Base-by-base conservation (phyloP, 2,113 vertebrate species). In the Micromys minutus region DNA sequence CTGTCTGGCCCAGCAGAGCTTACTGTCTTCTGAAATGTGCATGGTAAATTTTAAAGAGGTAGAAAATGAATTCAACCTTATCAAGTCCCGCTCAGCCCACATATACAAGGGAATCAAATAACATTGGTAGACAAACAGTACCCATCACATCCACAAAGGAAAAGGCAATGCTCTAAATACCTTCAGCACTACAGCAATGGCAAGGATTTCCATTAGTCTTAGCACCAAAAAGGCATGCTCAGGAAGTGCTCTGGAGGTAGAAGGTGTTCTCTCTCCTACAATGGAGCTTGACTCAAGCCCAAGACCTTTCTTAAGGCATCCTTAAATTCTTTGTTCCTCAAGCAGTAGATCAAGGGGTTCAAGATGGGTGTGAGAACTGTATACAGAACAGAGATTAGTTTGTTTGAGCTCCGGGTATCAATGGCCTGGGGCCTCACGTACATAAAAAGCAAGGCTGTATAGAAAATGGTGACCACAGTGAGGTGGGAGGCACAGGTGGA, bases 341-440 rank as follows among this genome's bases (percentile, higher is more conserved):
- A 91, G 21, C 97, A 98, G 65, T 98, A 98, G 79, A 98, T 98
- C 36, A 98, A 52, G 0, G 98, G 98, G 86, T 98, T 98, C 11
- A 97, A 55, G 3, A 97, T 83, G 3, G 97, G 98, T 0, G 96
- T 97, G 67, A 98, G 57, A 2, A 98, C 94, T 2, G 97, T 95
- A 13, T 98, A 98, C 5, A 98, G 0, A 11, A 69, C 94, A 92
- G 98, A 98, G 26, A 98, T 57, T 1, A 98, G 84, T 57, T 98
- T 98, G 84, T 97, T 98, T 11, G 95, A 97, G 81, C 97, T 93
- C 2, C 86, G 39, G 10, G 96, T 71, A 16, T 96, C 94, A 0
- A 97, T 97, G 69, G 96, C 92, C 84, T 93, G 96, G 7, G 97
- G 97, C 31, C 97, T 88, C 5, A 97, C 92, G 0, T 97, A 98